Evolutionary conservation across 2,797 vertebrate genomes (phyloP), one percentile per base, ranked within the genome.

Genomic region (Sebastes nivosus): DNA sequence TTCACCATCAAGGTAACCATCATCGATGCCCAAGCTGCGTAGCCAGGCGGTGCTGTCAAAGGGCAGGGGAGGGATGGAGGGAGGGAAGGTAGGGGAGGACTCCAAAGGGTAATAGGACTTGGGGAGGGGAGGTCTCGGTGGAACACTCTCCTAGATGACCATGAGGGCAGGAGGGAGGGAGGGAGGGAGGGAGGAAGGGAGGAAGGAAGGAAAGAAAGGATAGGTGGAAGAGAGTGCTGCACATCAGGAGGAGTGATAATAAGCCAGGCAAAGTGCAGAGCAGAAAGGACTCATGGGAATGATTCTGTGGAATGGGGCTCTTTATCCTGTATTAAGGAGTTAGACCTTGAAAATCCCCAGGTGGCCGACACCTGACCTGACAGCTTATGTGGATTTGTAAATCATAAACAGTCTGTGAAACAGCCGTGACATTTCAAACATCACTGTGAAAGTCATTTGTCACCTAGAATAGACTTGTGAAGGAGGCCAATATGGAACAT

Each of bases 41-140:
- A 93, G 92, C 95, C 95, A 96, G 83, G 88, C 74, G 75, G 89
- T 91, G 94, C 94, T 95, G 92, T 95, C 93, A 84, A 90, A 91
- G 83, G 95, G 93, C 94, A 97, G 87, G 94, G 97, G 95, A 86
- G 96, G 86, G 91, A 96, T 94, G 18, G 94, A 95, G 73, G 97
- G 97, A 93, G 97, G 96, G 78, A 97, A 94, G 67, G 94, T 93
- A 76, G 94, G 93, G 95, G 96, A 96, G 88, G 96, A 91, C 69
- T 98, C 97, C 96, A 98, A 91, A 90, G 97, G 98, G n/a, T 96
- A 95, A 94, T 99, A 99, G 88, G 97, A 98, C 95, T 97, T 98
- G 88, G 98, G 98, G 82, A 99, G 98, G 86, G 98, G 98, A 88
- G 98, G 98, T 90, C 98, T 96, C 67, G 97, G 98, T 46, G 97